phyloP scores from a whole-genome alignment of 2,113 vertebrate species.

The Cyanoliseus patagonus region DNA sequence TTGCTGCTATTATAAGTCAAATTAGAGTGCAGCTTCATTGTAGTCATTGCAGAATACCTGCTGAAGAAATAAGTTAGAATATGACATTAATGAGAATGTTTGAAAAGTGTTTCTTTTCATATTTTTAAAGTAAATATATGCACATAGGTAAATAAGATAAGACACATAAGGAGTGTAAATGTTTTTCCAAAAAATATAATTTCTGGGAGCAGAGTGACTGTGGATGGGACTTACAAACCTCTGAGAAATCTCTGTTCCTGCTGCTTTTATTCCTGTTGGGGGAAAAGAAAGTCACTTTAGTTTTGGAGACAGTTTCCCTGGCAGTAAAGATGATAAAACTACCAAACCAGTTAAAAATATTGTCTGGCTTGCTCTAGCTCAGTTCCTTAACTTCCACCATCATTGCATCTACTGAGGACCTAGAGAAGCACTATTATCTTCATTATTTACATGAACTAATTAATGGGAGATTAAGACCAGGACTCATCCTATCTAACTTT shows the following conservation, averaged over 20 bases:
- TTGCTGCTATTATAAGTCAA: slow-evolving; percentile 27
- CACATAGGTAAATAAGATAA: background rate
- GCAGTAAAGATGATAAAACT: background rate
- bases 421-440: background rate
- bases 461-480: background rate
- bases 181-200: background rate
- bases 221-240: background rate
- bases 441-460: background rate
- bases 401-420: background rate
- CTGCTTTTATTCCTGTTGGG: background rate
- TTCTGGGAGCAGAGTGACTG: background rate
- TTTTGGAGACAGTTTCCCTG: background rate
- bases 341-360: background rate
- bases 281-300: fast-evolving
- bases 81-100: background rate
- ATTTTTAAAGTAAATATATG: background rate
- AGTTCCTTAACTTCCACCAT: background rate
- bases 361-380: background rate
- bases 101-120: background rate
- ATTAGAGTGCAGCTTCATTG: slow-evolving; percentile 19
- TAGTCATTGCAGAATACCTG: slow-evolving; percentile 20
- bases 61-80: background rate
- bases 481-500: background rate
- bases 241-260: background rate
- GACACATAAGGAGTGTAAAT: background rate